Conservation (phyloP, 1,140 invertebrate genomes). For the Drosophila kanapiae region DNA sequence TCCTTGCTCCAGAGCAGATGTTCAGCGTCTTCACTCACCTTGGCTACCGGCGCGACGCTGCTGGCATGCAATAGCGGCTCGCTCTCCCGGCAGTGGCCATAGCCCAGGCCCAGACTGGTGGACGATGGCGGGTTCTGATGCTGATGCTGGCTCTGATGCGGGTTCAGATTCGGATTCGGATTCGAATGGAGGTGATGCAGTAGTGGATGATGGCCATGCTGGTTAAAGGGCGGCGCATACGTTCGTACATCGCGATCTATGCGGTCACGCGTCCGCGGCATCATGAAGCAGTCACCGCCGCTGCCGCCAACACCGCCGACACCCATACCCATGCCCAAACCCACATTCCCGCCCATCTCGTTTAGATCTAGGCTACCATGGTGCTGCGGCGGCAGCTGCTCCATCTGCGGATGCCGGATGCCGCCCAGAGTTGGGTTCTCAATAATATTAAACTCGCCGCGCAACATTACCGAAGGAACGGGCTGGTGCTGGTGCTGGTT, state of each 20-base stretch:
- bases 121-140: constrained; percentile 63
- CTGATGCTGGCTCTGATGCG: constrained; percentile 40
- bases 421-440: constrained; percentile 80
- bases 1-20: constrained; percentile 75
- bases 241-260: constrained; percentile 36
- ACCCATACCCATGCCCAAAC: constrained; percentile 10
- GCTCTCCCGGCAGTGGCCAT: constrained; percentile 87
- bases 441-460: constrained; percentile 85
- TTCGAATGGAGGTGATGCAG: constrained; percentile 72
- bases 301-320: constrained; percentile 27
- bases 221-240: constrained; percentile 64
- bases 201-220: constrained; percentile 75
- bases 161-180: constrained; percentile 29
- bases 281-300: constrained; percentile 63
- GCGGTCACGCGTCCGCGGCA: constrained; percentile 49
- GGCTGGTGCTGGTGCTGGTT: constrained; percentile 57
- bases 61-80: constrained; percentile 89
- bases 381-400: constrained; percentile 62
- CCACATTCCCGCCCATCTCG: constrained; percentile 21
- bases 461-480: constrained; percentile 81
- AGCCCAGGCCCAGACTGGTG: constrained; percentile 73
- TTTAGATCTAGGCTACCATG: constrained; percentile 41
- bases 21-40: constrained; percentile 75
- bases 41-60: constrained; percentile 84
- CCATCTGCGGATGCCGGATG: constrained; percentile 57